Conservation (phyloP, 2,113 vertebrate genomes). For the Crotalus helleri region DNA sequence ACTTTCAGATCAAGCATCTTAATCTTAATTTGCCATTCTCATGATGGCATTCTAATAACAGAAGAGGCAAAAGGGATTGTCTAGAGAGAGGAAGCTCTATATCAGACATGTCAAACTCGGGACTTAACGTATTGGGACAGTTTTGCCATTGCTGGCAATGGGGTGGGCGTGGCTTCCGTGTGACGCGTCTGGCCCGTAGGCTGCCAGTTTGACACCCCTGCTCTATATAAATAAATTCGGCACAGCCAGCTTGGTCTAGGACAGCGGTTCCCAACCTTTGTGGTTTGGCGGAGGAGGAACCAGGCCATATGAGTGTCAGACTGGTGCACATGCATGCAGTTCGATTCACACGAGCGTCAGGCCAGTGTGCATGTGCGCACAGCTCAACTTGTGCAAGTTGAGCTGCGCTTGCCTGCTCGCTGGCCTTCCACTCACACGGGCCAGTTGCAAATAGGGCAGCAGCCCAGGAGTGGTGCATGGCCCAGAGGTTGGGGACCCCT, state of each 20-base stretch:
- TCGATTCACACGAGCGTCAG: background rate
- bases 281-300: background rate
- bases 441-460: background rate
- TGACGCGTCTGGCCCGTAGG: too few species aligned
- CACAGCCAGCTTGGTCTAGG: background rate
- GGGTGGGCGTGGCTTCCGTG: too few species aligned
- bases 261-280: background rate
- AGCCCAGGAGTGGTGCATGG: fast-evolving
- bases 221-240: background rate
- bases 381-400: background rate
- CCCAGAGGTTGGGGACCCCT: background rate
- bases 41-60: background rate
- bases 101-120: too few species aligned
- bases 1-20: background rate
- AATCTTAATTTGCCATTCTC: background rate
- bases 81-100: background rate
- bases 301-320: background rate
- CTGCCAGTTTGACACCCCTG: too few species aligned
- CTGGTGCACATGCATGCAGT: too few species aligned
- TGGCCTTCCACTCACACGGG: background rate
- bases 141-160: too few species aligned
- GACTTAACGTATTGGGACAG: too few species aligned
- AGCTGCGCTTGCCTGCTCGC: too few species aligned
- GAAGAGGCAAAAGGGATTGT: background rate
- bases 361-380: too few species aligned